Conservation (phyloP, 2,888 invertebrate species). For the Schizaphis graminum region DNA sequence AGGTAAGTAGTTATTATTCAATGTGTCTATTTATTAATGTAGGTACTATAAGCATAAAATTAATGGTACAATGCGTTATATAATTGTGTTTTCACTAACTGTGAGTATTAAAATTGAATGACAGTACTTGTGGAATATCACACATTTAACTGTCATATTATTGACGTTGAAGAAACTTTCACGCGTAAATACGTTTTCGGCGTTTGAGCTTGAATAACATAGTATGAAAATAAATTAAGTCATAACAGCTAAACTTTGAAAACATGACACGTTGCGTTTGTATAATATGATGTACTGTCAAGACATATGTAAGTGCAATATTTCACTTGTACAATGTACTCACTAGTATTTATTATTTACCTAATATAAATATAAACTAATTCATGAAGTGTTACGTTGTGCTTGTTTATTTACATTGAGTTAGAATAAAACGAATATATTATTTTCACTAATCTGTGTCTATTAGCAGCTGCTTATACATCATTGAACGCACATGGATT, state of each 20-base stretch:
- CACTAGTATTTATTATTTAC: background rate
- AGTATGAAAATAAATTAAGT: background rate
- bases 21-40: background rate
- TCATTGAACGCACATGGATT: background rate
- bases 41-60: background rate
- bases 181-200: background rate
- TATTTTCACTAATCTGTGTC: background rate
- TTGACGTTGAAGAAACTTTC: conserved; percentile 14
- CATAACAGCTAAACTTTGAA: background rate
- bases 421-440: background rate
- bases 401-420: background rate
- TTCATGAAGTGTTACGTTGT: background rate
- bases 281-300: background rate
- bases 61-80: background rate
- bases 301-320: background rate
- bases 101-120: background rate
- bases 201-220: background rate
- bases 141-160: conserved; percentile 30
- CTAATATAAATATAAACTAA: background rate
- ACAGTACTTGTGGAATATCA: background rate
- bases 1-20: background rate
- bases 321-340: background rate
- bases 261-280: conserved; percentile 8
- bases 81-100: background rate
- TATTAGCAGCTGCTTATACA: conserved; percentile 27